These are phyloP conservation scores for Pachyrhynchus sulphureomaculatus DNA, from an alignment of 1,140 invertebrate species.

Conservation along the genomic window DNA sequence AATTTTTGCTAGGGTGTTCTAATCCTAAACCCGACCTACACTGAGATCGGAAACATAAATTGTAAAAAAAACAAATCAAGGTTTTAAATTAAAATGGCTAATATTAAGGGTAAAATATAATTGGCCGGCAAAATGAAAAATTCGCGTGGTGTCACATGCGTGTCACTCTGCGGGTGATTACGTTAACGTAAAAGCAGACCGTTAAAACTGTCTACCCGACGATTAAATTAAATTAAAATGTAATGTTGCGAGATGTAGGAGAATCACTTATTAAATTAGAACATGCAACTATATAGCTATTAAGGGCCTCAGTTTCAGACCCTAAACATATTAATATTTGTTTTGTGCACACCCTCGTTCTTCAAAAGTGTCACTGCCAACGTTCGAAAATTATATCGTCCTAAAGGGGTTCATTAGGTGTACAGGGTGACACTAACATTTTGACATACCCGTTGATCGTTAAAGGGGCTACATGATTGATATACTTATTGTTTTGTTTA, in stretches of 20 bases:
- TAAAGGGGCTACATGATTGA: slow-evolving; percentile 27
- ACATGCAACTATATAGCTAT: slow-evolving; percentile 42
- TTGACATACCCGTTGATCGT: slow-evolving; percentile 25
- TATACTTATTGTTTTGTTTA: slow-evolving; percentile 24
- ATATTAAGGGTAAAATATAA: background rate
- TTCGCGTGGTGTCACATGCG: slow-evolving; percentile 13
- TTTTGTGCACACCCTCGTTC: slow-evolving; percentile 30
- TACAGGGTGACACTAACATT: slow-evolving; percentile 30
- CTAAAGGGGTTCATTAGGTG: slow-evolving; percentile 28
- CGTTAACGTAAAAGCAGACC: background rate
- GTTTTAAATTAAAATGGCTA: background rate
- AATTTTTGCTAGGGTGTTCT: too few species aligned
- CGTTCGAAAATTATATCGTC: slow-evolving; percentile 14
- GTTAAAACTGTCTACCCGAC: slow-evolving; percentile 16
- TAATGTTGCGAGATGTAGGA: slow-evolving; percentile 38
- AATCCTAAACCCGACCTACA: background rate
- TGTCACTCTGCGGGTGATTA: slow-evolving; percentile 16
- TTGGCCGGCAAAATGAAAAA: slow-evolving; percentile 2
- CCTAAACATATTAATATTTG: slow-evolving; percentile 36
- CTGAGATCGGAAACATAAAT: background rate
- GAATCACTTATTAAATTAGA: slow-evolving; percentile 45
- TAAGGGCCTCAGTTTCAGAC: slow-evolving; percentile 31
- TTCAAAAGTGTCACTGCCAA: slow-evolving; percentile 31
- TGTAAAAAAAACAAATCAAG: background rate
- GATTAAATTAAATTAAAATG: slow-evolving; percentile 44